Evolutionary conservation across 2,113 vertebrate species (phyloP).

Genomic region (Burhinus oedicnemus): DNA sequence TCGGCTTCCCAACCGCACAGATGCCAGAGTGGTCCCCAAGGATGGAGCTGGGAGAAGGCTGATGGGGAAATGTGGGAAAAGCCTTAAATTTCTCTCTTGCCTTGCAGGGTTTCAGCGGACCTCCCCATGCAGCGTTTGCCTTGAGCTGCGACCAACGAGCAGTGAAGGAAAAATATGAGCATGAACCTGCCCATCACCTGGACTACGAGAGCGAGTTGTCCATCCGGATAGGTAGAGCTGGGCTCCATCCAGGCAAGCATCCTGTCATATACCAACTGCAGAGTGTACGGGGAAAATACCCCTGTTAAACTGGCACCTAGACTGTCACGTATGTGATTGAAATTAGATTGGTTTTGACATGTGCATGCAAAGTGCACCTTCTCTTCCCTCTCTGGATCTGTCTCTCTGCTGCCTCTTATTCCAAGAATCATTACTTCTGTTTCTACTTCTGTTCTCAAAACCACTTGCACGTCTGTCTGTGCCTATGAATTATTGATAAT

Average conservation of each 20-base stretch:
- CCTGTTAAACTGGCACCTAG: neutral
- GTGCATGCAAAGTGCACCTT: neutral
- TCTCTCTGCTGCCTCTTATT: neutral
- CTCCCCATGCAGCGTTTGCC: constrained; percentile 80
- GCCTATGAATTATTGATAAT: constrained; percentile 20
- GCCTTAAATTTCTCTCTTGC: neutral
- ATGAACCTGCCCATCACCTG: neutral
- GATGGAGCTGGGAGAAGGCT: neutral
- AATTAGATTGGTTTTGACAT: neutral
- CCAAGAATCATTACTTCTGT: neutral
- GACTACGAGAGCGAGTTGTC: constrained; percentile 76
- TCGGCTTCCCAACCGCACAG: fast-evolving
- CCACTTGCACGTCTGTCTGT: constrained; percentile 5
- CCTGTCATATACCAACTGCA: constrained; percentile 79
- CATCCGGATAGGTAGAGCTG: constrained; percentile 94
- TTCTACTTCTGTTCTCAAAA: neutral
- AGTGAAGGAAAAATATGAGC: constrained; percentile 79
- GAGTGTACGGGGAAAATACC: neutral
- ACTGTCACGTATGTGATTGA: neutral
- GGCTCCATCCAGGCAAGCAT: constrained; percentile 90
- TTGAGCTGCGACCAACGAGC: constrained; percentile 68
- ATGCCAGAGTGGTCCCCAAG: neutral
- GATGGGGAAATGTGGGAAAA: neutral
- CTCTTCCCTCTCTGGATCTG: neutral
- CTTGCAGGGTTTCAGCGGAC: constrained; percentile 81